Conservation (phyloP, 1,140 invertebrate species). For the Euura saliciscinereae region DNA sequence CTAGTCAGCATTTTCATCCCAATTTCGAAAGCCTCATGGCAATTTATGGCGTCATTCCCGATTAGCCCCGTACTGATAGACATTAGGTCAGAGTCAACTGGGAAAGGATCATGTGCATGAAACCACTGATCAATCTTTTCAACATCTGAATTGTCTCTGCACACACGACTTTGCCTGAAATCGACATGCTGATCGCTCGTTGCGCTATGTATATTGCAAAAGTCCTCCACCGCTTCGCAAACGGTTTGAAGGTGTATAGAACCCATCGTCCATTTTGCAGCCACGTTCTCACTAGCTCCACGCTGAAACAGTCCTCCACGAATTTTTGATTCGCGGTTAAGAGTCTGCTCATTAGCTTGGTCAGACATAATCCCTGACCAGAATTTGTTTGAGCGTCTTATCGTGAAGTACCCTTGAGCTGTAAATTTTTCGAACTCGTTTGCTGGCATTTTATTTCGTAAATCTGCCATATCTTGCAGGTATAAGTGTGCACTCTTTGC, state of each 20-base stretch:
- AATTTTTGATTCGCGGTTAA: conserved; percentile 48
- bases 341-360: conserved; percentile 41
- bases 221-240: conserved; percentile 39
- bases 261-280: conserved; percentile 27
- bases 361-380: conserved; percentile 39
- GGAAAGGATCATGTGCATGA: conserved; percentile 33
- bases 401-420: conserved; percentile 44
- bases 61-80: conserved; percentile 40
- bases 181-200: conserved; percentile 44
- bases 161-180: conserved; percentile 34
- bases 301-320: conserved; percentile 33
- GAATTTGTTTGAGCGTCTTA: conserved; percentile 47
- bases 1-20: conserved; percentile 31
- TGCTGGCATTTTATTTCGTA: conserved; percentile 18
- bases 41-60: conserved; percentile 31
- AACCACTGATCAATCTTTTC: conserved; percentile 35
- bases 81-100: conserved; percentile 33
- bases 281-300: conserved; percentile 27
- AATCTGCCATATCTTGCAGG: conserved; percentile 50
- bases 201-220: conserved; percentile 38
- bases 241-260: conserved; percentile 35
- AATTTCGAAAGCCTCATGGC: conserved; percentile 34
- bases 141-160: conserved; percentile 32
- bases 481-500: conserved; percentile 54
- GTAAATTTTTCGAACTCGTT: conserved; percentile 38